Conservation (phyloP, 92 coral and sea anemone genomes). For the Phenganax subtilis region DNA sequence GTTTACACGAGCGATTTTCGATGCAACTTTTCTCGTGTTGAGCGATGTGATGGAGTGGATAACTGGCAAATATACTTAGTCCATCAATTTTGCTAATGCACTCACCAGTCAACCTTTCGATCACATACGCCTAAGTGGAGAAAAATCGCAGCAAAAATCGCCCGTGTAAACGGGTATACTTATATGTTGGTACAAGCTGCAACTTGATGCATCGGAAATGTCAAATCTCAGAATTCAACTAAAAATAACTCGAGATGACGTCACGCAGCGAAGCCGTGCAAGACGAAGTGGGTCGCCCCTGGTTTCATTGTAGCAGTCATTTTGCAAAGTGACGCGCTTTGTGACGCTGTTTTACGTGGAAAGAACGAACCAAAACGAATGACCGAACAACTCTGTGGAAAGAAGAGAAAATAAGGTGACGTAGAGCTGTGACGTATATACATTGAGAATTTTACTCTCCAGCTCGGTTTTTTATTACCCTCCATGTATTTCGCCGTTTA, state of each 20-base stretch:
- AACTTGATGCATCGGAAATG: too few relatives aligned
- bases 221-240: not conserved
- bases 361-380: constrained; percentile 37
- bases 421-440: constrained; percentile 98
- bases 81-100: too few relatives aligned
- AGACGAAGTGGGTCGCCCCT: constrained; percentile 21
- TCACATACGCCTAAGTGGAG: too few relatives aligned
- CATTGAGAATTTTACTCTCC: constrained; percentile 98
- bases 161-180: too few relatives aligned
- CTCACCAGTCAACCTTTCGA: too few relatives aligned
- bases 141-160: too few relatives aligned
- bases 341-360: constrained; percentile 47
- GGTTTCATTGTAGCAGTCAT: constrained; percentile 11
- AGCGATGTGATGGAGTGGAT: too few relatives aligned
- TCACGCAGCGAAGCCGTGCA: constrained; percentile 4
- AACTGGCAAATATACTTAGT: too few relatives aligned
- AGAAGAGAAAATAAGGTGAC: constrained; percentile 97
- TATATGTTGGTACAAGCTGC: too few relatives aligned
- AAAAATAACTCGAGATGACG: constrained; percentile 22
- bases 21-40: too few relatives aligned
- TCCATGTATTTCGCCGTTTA: constrained; percentile 36
- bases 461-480: constrained; percentile 52
- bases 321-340: constrained; percentile 45
- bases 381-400: constrained; percentile 30
- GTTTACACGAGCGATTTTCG: too few relatives aligned